Conservation (phyloP, 30 jellyfish, hydroid and myxozoan genomes). For the Mastigias papua region DNA sequence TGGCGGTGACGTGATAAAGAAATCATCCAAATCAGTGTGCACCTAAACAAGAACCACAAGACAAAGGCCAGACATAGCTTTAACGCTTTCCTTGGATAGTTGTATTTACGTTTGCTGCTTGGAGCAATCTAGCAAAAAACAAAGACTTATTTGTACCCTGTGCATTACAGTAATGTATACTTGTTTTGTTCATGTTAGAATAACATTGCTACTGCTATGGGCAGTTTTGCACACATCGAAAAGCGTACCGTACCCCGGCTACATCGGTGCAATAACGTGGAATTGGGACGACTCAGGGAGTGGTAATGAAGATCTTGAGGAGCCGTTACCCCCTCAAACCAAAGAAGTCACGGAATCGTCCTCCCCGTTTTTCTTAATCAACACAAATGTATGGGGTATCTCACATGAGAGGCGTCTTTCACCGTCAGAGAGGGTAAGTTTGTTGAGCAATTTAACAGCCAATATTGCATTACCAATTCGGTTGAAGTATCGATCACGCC, state of each 20-base stretch:
- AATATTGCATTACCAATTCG: neutral
- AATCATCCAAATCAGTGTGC: slow-evolving; percentile 65
- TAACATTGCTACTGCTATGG: slow-evolving; percentile 2
- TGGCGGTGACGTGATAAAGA: slow-evolving; percentile 76
- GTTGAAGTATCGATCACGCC: neutral
- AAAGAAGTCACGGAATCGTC: neutral
- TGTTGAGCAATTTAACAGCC: neutral
- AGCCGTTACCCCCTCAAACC: slow-evolving; percentile 3
- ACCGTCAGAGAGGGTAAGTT: slow-evolving; percentile 47
- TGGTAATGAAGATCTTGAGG: slow-evolving; percentile 57
- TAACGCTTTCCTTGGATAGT: slow-evolving; percentile 16
- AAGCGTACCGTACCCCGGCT: slow-evolving; percentile 12
- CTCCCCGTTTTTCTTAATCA: neutral
- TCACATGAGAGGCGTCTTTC: slow-evolving; percentile 13
- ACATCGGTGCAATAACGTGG: slow-evolving; percentile 21
- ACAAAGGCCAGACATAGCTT: slow-evolving; percentile 50
- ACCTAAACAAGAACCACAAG: slow-evolving; percentile 75
- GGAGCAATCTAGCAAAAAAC: neutral
- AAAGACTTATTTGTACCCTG: neutral
- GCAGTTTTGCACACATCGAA: slow-evolving; percentile 11
- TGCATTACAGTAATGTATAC: slow-evolving; percentile 14
- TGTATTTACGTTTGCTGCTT: slow-evolving; percentile 15
- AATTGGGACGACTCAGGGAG: slow-evolving; percentile 65
- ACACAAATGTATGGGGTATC: neutral
- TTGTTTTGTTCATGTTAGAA: neutral